Conservation (phyloP, 2,113 vertebrate genomes). For the Glaucomys volans region DNA sequence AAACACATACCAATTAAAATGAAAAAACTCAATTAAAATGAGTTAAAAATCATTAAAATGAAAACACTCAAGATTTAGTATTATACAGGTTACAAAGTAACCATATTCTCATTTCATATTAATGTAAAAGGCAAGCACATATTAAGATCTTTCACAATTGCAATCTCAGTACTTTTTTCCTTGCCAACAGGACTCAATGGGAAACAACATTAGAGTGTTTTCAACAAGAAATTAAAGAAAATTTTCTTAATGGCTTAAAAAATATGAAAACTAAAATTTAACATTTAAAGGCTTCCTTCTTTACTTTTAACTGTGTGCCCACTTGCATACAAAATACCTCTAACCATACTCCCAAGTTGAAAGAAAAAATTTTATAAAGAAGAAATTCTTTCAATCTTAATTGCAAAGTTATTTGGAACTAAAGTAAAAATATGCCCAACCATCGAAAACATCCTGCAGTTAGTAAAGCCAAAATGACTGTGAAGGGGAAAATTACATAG, state of each 20-base stretch:
- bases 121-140: constrained; percentile 10
- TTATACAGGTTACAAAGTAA: constrained; percentile 25
- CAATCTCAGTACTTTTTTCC: neutral
- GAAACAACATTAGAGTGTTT: constrained; percentile 17
- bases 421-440: constrained; percentile 71
- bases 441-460: constrained; percentile 69
- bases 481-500: constrained; percentile 70
- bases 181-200: neutral
- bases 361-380: neutral
- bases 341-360: neutral
- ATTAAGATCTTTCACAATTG: constrained; percentile 1
- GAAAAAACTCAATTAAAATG: constrained; percentile 34
- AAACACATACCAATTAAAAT: neutral
- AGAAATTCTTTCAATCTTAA: neutral
- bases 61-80: constrained; percentile 41
- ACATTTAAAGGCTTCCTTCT: constrained; percentile 25
- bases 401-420: constrained; percentile 76
- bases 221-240: constrained; percentile 41
- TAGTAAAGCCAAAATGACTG: constrained; percentile 80
- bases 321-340: neutral
- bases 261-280: constrained; percentile 47
- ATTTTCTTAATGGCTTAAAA: constrained; percentile 28
- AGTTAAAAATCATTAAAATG: too few species aligned
- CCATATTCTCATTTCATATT: neutral
- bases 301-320: neutral